Evolutionary conservation across 2,113 vertebrate species (phyloP).

Genomic region (Petrocephalus microphthalmus): DNA sequence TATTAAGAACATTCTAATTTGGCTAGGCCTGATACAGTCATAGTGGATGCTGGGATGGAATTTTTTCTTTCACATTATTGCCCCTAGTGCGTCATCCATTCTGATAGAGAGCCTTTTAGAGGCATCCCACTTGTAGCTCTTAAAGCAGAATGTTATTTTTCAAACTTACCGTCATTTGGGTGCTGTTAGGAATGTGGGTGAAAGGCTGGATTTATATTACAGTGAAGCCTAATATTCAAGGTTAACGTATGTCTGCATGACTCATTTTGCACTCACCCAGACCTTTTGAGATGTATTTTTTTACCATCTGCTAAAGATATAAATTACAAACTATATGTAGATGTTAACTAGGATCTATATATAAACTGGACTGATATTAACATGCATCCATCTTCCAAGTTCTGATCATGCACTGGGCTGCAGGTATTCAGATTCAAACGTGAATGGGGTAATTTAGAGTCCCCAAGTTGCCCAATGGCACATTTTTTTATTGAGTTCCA

Average conservation of each 20-base stretch:
- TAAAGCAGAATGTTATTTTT: not conserved
- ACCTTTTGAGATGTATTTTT: not conserved
- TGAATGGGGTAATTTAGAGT: not conserved
- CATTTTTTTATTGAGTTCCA: no score
- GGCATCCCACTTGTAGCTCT: not conserved
- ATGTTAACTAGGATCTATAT: not conserved
- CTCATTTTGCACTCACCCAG: not conserved
- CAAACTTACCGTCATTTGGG: not conserved
- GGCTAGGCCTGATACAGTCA: not conserved
- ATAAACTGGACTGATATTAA: not conserved
- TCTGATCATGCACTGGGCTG: not conserved
- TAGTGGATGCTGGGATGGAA: not conserved
- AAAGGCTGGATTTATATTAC: not conserved
- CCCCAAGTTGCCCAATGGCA: not conserved
- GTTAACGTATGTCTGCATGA: not conserved
- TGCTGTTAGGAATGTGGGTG: not conserved
- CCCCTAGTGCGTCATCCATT: not conserved
- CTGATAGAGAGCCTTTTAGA: not conserved
- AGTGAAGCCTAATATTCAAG: not conserved
- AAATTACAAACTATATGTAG: not conserved
- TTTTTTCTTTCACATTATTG: not conserved
- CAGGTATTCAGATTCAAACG: not conserved
- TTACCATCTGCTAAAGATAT: not conserved
- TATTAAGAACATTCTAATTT: not conserved
- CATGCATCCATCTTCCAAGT: not conserved